Evolutionary conservation across 2,113 vertebrate species (phyloP).

Genomic region (Phasianus colchicus): DNA sequence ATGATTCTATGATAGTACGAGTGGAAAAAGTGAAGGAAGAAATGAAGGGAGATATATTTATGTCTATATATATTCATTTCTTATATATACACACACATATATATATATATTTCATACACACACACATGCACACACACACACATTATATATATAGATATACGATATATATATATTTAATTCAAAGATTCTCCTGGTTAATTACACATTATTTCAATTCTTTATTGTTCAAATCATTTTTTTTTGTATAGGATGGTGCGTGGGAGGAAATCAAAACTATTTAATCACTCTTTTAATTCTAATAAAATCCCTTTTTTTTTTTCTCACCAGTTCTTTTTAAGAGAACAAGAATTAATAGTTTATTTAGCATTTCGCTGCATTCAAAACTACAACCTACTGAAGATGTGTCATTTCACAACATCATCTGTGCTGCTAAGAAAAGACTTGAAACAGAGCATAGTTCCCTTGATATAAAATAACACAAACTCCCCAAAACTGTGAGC

Average conservation of each 20-base stretch:
- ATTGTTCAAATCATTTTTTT: neutral
- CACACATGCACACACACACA: too few relatives aligned
- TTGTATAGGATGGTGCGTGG: neutral
- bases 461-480: neutral
- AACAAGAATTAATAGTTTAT: constrained; percentile 9
- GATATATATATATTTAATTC: neutral
- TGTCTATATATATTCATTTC: too few relatives aligned
- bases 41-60: neutral
- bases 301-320: too few relatives aligned
- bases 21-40: neutral
- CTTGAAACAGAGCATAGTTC: constrained; percentile 27
- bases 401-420: neutral
- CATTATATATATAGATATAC: neutral
- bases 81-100: too few relatives aligned
- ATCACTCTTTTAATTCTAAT: neutral
- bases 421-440: constrained; percentile 15
- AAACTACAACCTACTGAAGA: neutral
- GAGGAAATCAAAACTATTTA: neutral
- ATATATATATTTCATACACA: too few relatives aligned
- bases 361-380: neutral
- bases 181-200: neutral
- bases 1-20: neutral
- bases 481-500: neutral
- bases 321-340: neutral
- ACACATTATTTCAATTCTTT: neutral